Conservation (phyloP, 1,140 invertebrate species). For the Procambarus virginalis region DNA sequence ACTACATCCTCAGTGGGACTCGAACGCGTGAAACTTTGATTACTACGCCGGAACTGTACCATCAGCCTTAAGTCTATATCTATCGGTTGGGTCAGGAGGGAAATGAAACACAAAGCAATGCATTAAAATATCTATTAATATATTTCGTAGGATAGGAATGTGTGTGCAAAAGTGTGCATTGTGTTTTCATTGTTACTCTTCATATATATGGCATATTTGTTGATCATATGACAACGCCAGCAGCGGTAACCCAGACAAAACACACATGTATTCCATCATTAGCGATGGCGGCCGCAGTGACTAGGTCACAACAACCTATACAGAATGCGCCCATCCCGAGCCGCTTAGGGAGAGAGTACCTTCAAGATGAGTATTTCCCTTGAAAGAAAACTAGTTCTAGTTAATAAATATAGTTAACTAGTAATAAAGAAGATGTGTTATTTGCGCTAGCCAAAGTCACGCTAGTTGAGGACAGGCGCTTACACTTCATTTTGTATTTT, state of each 20-base stretch:
- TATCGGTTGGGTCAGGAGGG: too few species aligned
- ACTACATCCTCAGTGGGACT: too few species aligned
- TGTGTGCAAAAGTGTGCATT: neutral
- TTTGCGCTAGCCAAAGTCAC: neutral
- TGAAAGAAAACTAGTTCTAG: neutral
- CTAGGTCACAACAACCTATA: neutral
- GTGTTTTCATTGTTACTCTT: neutral
- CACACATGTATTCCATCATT: neutral
- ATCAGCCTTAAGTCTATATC: too few species aligned
- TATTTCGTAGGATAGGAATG: neutral
- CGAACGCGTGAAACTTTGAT: too few species aligned
- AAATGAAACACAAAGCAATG: too few species aligned
- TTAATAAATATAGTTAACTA: neutral
- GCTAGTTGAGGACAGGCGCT: neutral
- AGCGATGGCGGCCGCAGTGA: neutral
- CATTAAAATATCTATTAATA: conserved; percentile 4
- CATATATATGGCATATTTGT: neutral
- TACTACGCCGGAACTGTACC: too few species aligned
- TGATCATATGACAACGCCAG: too few species aligned
- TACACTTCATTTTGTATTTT: too few species aligned
- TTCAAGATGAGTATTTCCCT: neutral
- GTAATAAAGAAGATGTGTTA: neutral
- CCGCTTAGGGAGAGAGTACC: neutral
- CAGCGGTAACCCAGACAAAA: too few species aligned
- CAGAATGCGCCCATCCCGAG: neutral